phyloP scores from a whole-genome alignment of 2,888 invertebrate genomes.

The Bombyx huttoni region DNA sequence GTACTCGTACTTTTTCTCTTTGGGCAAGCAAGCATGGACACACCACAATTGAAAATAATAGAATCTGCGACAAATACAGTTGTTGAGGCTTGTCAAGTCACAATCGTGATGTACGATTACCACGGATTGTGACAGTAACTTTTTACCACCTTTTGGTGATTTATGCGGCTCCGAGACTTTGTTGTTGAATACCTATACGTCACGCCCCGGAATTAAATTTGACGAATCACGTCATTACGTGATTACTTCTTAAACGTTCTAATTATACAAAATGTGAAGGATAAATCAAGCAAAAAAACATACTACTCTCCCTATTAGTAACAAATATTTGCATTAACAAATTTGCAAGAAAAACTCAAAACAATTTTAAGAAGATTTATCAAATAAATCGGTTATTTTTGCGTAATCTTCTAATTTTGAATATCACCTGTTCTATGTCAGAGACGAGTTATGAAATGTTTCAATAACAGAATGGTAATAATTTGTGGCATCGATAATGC shows the following conservation, averaged over 20 bases:
- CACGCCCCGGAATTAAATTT: neutral
- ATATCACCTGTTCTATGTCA: neutral
- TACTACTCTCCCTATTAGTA: too few species aligned
- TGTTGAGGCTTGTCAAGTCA: constrained; percentile 25
- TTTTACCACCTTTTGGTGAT: constrained; percentile 63
- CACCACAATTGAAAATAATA: constrained; percentile 14
- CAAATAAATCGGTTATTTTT: too few species aligned
- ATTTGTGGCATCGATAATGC: constrained; percentile 8
- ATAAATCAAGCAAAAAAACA: neutral
- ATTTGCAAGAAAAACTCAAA: too few species aligned
- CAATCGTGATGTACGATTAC: constrained; percentile 51
- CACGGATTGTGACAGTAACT: constrained; percentile 36
- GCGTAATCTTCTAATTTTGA: neutral
- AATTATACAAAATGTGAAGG: neutral
- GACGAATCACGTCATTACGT: neutral
- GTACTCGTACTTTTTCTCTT: too few species aligned
- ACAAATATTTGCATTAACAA: too few species aligned
- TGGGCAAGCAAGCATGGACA: constrained; percentile 11
- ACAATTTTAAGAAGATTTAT: too few species aligned
- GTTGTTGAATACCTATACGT: constrained; percentile 24
- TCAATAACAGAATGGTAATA: constrained; percentile 3
- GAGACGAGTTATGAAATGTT: constrained; percentile 1
- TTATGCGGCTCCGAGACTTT: constrained; percentile 36
- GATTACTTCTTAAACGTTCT: neutral
- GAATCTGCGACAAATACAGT: constrained; percentile 39